Conservation (phyloP, 2,113 vertebrate species). For the Puma concolor region DNA sequence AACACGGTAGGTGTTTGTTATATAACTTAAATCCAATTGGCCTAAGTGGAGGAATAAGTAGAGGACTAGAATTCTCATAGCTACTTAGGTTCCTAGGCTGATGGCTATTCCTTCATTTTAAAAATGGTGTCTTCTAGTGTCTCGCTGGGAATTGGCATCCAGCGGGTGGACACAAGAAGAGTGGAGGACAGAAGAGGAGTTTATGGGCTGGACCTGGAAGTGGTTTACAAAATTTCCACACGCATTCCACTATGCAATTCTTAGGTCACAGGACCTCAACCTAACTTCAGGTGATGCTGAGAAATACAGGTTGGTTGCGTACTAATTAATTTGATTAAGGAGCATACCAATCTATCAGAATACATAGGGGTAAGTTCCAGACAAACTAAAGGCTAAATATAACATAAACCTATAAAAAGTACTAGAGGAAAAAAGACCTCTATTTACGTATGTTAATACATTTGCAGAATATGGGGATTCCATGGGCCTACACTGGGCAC, state of each 20-base stretch:
- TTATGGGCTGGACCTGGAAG: not conserved
- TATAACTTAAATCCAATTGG: not conserved
- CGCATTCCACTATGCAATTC: not conserved
- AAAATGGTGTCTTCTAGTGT: not conserved
- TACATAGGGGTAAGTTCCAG: not conserved
- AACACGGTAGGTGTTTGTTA: not conserved
- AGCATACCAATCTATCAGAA: not conserved
- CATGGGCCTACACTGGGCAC: not conserved
- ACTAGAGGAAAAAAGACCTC: not conserved
- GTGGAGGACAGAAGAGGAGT: not conserved
- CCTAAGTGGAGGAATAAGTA: not conserved
- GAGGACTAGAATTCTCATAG: not conserved
- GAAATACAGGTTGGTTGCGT: not conserved
- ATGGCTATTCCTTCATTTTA: not conserved
- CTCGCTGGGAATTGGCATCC: not conserved
- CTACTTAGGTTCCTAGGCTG: not conserved
- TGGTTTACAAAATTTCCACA: not conserved
- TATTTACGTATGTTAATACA: not conserved
- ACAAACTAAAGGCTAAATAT: not conserved
- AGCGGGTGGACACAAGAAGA: not conserved
- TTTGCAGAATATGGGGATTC: not conserved
- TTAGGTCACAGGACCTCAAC: not conserved
- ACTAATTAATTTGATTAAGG: conserved; percentile 24
- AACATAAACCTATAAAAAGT: not conserved
- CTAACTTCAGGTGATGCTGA: not conserved